Conservation (phyloP, 1,140 invertebrate genomes). For the Cotesia glomerata region DNA sequence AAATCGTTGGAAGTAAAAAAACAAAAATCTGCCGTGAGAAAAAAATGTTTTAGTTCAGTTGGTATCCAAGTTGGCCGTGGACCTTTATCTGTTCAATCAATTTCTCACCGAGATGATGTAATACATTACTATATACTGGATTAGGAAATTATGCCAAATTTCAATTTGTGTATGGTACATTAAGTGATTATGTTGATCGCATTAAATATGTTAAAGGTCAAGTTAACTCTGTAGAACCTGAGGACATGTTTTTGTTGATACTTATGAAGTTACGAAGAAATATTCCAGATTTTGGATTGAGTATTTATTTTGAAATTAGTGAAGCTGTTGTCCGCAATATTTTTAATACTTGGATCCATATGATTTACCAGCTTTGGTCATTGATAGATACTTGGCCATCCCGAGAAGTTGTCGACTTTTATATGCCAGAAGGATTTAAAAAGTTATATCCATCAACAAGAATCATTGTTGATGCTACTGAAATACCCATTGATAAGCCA, state of each 20-base stretch:
- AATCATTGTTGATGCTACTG: constrained; percentile 45
- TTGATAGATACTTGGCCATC: constrained; percentile 43
- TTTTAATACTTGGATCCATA: constrained; percentile 43
- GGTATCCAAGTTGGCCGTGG: not conserved
- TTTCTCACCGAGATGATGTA: constrained; percentile 1
- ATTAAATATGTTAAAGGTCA: constrained; percentile 5
- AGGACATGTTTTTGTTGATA: constrained; percentile 40
- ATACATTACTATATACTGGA: constrained; percentile 22
- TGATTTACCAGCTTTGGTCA: constrained; percentile 38
- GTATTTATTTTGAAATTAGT: constrained; percentile 37
- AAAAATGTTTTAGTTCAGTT: not conserved
- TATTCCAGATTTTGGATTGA: constrained; percentile 39
- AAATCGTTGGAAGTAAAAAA: too few species aligned
- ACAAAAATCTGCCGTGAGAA: not conserved
- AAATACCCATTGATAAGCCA: constrained; percentile 41
- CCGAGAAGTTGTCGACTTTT: constrained; percentile 36
- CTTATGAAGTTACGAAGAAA: constrained; percentile 40
- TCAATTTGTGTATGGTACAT: constrained; percentile 15
- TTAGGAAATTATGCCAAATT: constrained; percentile 25
- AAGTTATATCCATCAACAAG: constrained; percentile 39
- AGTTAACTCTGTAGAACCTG: not conserved
- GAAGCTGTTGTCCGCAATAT: constrained; percentile 39
- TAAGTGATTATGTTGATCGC: constrained; percentile 12
- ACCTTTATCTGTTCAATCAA: not conserved
- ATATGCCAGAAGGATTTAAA: constrained; percentile 41